Evolutionary conservation across 30 jellyfish, hydroid and myxozoan genomes (phyloP), one percentile per base, ranked within the genome.

Genomic region (Pseudorhiza aurosa): DNA sequence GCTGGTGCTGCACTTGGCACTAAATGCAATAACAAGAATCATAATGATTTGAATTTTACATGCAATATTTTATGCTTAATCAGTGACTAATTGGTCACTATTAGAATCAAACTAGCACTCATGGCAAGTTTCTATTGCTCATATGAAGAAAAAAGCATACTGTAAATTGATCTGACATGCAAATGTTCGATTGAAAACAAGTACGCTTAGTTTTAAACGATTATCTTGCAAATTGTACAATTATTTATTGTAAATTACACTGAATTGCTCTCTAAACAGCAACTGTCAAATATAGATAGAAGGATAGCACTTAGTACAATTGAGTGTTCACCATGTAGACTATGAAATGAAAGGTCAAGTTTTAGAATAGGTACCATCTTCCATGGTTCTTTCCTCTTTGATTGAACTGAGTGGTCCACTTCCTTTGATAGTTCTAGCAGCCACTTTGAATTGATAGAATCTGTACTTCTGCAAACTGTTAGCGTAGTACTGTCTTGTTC

Each of bases 391-490:
- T 42, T 58, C 94, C 59, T 82, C 94, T 14, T 29, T 71, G 4
- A 68, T 47, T 1, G 78, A 74, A 68, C 82, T 68, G 49, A 47
- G 69, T n/a, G 33, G 53, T 28, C 94, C 94, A 17, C 51, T 69
- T 9, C 87, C 94, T 82, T 68, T 68, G 15, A 59, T 26, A 17
- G 94, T 82, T 31, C 81, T 68, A 0, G 76, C 91, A 17, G 91
- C 84, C 5, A 80, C 77, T 35, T 50, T 70, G 45, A 80, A 80
- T 32, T 64, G 78, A 25, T 80, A 80, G 8, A n/a, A 25, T 4
- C 68, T 50, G 46, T 80, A 80, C 62, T 80, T 55, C 9, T 17
- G 42, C 22, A 80, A 55, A 14, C 42, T 40, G 9, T 51, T 62
- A 4, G 67, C 74, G 10, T 18, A 6, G 28, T 10, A 17, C 55